Base-by-base conservation (phyloP, 2,888 invertebrate species). In the Incurvaria masculella region DNA sequence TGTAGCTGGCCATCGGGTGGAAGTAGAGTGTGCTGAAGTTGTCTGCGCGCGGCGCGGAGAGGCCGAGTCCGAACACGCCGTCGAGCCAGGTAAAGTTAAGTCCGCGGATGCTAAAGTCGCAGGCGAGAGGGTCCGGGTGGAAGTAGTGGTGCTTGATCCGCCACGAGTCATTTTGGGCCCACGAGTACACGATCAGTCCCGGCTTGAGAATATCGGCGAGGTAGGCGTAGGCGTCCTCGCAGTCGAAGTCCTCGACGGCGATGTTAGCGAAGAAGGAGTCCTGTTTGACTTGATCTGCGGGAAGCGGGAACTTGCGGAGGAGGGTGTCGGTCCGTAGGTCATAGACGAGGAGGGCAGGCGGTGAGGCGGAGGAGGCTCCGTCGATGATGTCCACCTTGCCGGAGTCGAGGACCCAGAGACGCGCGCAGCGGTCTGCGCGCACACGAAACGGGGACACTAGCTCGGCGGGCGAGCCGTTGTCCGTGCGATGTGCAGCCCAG, bases 331-430 rank as follows among this genome's bases (percentile, higher is more conserved):
- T 87, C 45, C 81, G 83, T 17, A 91, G 68, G 59, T 91, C 87
- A 61, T 89, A 91, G 40, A 91, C 73, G 20, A 90, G 72, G 20
- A 91, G 67, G 20, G 86, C 80, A 0, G 88, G 81, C 1, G 84
- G 79, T 17, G 80, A 79, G 61, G 74, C 79, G 0, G 69, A 55
- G 47, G 69, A 80, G 56, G 55, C 57, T 42, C 68, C 27, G 1
- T 70, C 78, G 2, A 87, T 61, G 42, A 84, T 79, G 49, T 87
- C 84, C 0, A 83, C 75, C 38, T 85, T 79, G 0, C 91, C 89
- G 2, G 86, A 86, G 61, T 91, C 91, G 42, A 91, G 63, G 10
- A 90, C 88, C 91, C 91, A 91, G 1, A 91, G 81, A 1, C 90
- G 81, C 14, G 84, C 86, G 62, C 91, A 91, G 44, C 80, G 80